phyloP scores from a whole-genome alignment of 2,888 invertebrate genomes.

The Diploptera punctata region DNA sequence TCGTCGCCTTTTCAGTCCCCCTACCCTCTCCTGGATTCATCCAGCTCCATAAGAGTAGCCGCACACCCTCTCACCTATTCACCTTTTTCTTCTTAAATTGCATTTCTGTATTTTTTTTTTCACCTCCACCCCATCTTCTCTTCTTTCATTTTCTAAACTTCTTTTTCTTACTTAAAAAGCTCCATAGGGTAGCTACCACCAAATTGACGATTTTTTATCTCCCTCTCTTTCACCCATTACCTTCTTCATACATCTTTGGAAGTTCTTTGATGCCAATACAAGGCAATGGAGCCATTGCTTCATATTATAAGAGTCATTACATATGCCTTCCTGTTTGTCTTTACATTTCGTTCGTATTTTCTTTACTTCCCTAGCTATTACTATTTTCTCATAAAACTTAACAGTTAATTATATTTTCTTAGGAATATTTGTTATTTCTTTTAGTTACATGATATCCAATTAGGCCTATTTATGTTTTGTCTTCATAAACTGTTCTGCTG shows the following conservation, averaged over 20 bases:
- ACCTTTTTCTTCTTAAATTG: conserved; percentile 32
- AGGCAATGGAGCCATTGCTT: too few relatives aligned
- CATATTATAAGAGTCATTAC: too few relatives aligned
- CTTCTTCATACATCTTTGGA: conserved; percentile 2
- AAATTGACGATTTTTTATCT: conserved; percentile 41
- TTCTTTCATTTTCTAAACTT: conserved; percentile 40
- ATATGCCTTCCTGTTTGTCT: too few relatives aligned
- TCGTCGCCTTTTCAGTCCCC: conserved; percentile 39
- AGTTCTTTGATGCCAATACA: too few relatives aligned
- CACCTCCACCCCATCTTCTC: conserved; percentile 29
- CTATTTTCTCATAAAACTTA: too few relatives aligned
- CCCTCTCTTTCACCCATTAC: conserved; percentile 10
- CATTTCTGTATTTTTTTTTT: conserved; percentile 35
- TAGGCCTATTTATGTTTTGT: too few relatives aligned
- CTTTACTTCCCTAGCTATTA: too few relatives aligned
- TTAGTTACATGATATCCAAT: too few relatives aligned
- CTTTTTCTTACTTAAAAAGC: conserved; percentile 46
- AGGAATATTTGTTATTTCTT: too few relatives aligned
- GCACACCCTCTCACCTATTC: conserved; percentile 35
- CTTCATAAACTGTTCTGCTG: too few relatives aligned
- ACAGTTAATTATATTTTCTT: too few relatives aligned
- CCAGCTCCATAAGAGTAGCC: conserved; percentile 17
- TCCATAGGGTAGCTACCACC: conserved; percentile 34
- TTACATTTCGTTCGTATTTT: too few relatives aligned
- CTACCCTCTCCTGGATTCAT: conserved; percentile 36